phyloP scores from a whole-genome alignment of 2,888 invertebrate genomes.

The Zonitis immaculata region DNA sequence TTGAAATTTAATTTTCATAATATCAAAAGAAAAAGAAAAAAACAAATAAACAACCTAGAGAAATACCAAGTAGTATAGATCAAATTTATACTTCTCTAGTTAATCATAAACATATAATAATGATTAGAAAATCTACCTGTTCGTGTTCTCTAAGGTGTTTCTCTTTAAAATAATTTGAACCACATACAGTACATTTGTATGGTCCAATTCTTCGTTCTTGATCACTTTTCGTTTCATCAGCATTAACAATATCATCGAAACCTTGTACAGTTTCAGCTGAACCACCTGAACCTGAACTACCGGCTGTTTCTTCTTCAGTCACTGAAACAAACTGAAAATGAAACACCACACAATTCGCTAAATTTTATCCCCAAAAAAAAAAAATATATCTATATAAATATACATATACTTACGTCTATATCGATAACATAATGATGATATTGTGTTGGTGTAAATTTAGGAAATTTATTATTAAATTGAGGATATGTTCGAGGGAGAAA shows the following conservation, averaged over 20 bases:
- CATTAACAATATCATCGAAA: conserved; percentile 15
- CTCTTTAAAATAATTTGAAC: conserved; percentile 18
- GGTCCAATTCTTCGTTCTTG: conserved; percentile 17
- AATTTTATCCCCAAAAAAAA: no score
- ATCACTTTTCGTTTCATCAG: conserved; percentile 12
- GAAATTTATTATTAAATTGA: conserved; percentile 37
- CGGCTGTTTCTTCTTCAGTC: conserved; percentile 17
- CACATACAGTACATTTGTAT: conserved; percentile 20
- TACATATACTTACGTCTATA: no score
- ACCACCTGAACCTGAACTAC: conserved; percentile 19
- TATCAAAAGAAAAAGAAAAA: not conserved
- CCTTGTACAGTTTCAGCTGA: conserved; percentile 17
- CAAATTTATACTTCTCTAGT: not conserved
- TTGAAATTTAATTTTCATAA: not conserved
- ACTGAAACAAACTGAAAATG: conserved; percentile 10
- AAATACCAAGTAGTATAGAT: not conserved
- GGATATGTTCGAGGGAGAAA: conserved; percentile 29
- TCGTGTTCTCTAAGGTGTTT: conserved; percentile 22
- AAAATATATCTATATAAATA: not conserved
- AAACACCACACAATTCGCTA: not conserved
- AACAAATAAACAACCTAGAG: not conserved
- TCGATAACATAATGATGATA: no score
- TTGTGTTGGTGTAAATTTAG: conserved; percentile 26
- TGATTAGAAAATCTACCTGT: conserved; percentile 12
- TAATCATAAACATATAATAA: not conserved